Conservation (phyloP, 2,888 invertebrate genomes). For the Eupithecia subumbrata region DNA sequence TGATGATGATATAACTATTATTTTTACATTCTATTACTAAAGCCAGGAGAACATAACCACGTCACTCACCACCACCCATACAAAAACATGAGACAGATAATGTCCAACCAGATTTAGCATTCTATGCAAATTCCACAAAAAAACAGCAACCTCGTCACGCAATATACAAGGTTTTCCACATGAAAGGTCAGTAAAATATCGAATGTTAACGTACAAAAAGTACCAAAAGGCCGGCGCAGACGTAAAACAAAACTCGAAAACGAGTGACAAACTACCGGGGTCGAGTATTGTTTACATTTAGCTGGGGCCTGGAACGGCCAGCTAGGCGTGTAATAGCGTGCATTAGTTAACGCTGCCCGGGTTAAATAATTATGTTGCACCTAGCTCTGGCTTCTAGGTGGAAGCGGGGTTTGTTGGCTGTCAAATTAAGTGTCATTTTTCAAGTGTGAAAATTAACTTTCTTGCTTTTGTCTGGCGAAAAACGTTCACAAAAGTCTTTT, state of each 20-base stretch:
- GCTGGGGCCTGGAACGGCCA: conserved; percentile 36
- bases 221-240: conserved; percentile 51
- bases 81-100: conserved; percentile 30
- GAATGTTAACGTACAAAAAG: conserved; percentile 54
- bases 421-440: conserved; percentile 41
- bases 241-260: conserved; percentile 58
- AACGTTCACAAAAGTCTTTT: neutral
- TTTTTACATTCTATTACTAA: neutral
- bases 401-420: conserved; percentile 30
- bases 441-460: neutral
- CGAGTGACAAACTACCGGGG: conserved; percentile 63
- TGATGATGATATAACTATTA: neutral
- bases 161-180: conserved; percentile 37
- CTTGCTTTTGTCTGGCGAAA: neutral
- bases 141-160: conserved; percentile 35
- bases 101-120: conserved; percentile 33
- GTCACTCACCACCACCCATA: neutral
- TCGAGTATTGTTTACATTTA: conserved; percentile 57
- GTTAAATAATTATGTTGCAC: conserved; percentile 37
- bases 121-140: conserved; percentile 35
- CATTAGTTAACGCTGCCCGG: conserved; percentile 41
- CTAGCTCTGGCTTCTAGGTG: conserved; percentile 33
- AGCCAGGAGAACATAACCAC: neutral
- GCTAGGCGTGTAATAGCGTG: conserved; percentile 45
- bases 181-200: conserved; percentile 49